These are phyloP conservation scores for Strigamia transsilvanica DNA, from an alignment of 2,888 invertebrate genomes.

Conservation along the genomic window DNA sequence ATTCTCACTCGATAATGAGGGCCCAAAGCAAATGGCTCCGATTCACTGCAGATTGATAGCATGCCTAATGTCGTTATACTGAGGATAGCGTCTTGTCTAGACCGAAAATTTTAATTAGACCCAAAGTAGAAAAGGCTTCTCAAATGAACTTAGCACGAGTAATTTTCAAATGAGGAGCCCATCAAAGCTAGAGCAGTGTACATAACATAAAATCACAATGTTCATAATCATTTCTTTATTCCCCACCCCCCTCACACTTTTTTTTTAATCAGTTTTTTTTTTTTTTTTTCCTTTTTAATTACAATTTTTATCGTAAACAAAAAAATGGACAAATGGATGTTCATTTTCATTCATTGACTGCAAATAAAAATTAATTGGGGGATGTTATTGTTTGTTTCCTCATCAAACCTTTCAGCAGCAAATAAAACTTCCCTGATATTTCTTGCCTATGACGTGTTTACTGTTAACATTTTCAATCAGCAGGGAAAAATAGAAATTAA, in stretches of 20 bases:
- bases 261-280: not conserved
- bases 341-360: slow-evolving; percentile 8
- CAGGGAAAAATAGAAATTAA: not conserved
- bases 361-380: slow-evolving; percentile 30
- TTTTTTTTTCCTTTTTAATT: not conserved
- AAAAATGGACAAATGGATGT: slow-evolving; percentile 3
- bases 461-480: slow-evolving; percentile 9
- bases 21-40: slow-evolving; percentile 11
- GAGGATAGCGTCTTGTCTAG: not conserved
- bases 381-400: slow-evolving; percentile 25
- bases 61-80: not conserved
- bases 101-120: slow-evolving; percentile 26
- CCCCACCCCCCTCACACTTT: not conserved
- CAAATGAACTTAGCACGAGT: slow-evolving; percentile 22
- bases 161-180: slow-evolving; percentile 26
- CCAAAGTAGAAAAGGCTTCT: slow-evolving; percentile 26
- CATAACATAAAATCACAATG: slow-evolving; percentile 21
- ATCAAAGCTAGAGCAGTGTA: slow-evolving; percentile 21
- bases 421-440: slow-evolving; percentile 21
- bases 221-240: slow-evolving; percentile 15
- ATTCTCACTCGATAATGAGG: slow-evolving; percentile 13
- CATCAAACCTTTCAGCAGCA: slow-evolving; percentile 25
- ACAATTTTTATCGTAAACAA: not conserved
- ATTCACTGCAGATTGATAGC: slow-evolving; percentile 17
- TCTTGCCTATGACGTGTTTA: not conserved